Base-by-base conservation (phyloP, 2,113 vertebrate species). In the Aspidoscelis tigris region DNA sequence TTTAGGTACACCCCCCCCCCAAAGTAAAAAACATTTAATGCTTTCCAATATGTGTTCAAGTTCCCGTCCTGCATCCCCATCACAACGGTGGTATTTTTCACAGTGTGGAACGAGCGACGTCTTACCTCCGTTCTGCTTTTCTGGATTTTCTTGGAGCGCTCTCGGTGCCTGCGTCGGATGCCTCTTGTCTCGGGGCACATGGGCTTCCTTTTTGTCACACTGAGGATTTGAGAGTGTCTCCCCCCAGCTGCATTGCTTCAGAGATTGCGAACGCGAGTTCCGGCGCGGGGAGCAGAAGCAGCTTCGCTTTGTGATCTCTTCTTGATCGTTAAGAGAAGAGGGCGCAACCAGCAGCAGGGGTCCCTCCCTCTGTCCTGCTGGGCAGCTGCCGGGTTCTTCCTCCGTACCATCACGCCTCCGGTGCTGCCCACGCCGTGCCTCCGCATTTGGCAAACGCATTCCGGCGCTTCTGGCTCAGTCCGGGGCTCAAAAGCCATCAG, bases 41-140 rank as follows among this genome's bases (percentile, higher is more conserved):
- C 9, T 16, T 65, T 43, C 41, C n/a, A 20, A 1, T 11, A 22
- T 72, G 65, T 64, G 4, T 33, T 50, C 14, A 24, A 2, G 9
- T 73, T 33, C 24, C 10, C 33, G 2, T 50, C 75, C 21, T 22
- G 18, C 55, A 44, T 58, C 18, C 39, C 64, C 55, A 64, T 26
- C n/a, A 10, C 18, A 7, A 72, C 61, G 85, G 0, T 87, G 86
- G 84, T 39, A 18, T n/a, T n/a, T 1, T 21, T 83, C 26, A 41
- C 26, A 12, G 53, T 41, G 66, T 26, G 8, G 21, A 73, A 82
- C 83, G 83, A 85, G 85, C 33, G 87, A 83, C 72, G 21, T 11
- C 92, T 93, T 94, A 93, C 92, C 92, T 93, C 89, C 33, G 18
- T 55, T 53, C 22, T 61, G 12, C 43, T 22, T 39, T 26, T 22